Base-by-base conservation (phyloP, 2,797 vertebrate genomes). In the Ambastaia sidthimunki region DNA sequence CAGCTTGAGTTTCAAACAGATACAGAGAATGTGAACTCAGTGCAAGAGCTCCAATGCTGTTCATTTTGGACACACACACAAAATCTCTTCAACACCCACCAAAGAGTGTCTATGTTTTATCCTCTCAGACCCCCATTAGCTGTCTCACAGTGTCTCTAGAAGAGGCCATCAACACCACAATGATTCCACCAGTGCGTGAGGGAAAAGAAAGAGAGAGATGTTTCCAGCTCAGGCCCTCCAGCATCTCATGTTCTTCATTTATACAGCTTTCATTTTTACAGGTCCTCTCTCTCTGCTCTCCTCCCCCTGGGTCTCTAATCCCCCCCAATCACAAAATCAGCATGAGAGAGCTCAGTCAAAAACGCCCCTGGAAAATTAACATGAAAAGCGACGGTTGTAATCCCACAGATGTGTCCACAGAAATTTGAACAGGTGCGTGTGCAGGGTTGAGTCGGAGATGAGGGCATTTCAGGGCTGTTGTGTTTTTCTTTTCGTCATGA, bases 71-170 rank as follows among this genome's bases (percentile, higher is more conserved):
- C 48, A 11, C 60, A 71, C 78, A 80, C 76, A 31, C 31, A 48
- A 52, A 81, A 84, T 44, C 66, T 41, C 41, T 78, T 78, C 25
- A 71, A 63, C 57, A 37, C 12, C 5, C 55, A 4, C 13, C 67
- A 71, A 37, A 10, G 60, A 79, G 70, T 60, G 71, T 72, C 50
- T 52, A 55, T 71, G 19, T 25, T 28, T 37, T 7, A 13, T 59
- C 74, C 69, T 78, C 78, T 74, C 71, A 72, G 78, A 67, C 76
- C 62, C 63, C 71, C 70, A 82, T 86, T 86, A 82, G 55, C 57
- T 60, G 16, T 44, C 68, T 50, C 67, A 59, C 21, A 13, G 57
- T 72, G 50, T 83, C 79, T 72, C 54, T 62, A 70, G 7, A 70
- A 81, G 81, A 69, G 79, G 60, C 72, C 71, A 76, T 83, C 23